phyloP scores from a whole-genome alignment of 2,888 invertebrate genomes.

The Meteorus cinctellus region DNA sequence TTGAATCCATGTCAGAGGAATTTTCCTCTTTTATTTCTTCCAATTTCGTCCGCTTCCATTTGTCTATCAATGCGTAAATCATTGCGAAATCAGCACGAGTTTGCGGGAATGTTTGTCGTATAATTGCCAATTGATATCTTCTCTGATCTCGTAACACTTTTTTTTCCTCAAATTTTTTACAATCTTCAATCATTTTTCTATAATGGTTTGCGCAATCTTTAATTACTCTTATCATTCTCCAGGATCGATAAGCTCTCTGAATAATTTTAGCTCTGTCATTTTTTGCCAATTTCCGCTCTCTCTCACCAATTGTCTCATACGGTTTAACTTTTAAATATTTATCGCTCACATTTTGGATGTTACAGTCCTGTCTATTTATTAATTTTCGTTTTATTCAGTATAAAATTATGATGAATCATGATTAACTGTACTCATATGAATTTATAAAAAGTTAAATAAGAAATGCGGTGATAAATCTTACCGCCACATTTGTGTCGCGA shows the following conservation, averaged over 20 bases:
- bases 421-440: not conserved
- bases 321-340: constrained; percentile 77
- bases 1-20: constrained; percentile 80
- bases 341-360: constrained; percentile 80
- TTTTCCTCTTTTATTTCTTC: constrained; percentile 75
- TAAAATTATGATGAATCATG: not conserved
- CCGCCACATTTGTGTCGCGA: constrained; percentile 79
- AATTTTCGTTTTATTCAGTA: not conserved
- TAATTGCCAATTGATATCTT: constrained; percentile 76
- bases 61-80: constrained; percentile 81
- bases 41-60: constrained; percentile 80
- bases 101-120: constrained; percentile 82
- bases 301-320: constrained; percentile 81
- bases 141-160: constrained; percentile 72
- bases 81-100: constrained; percentile 84
- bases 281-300: constrained; percentile 76
- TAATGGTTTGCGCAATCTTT: constrained; percentile 75
- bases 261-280: constrained; percentile 75
- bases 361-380: constrained; percentile 73
- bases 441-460: not conserved
- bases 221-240: constrained; percentile 76
- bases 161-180: constrained; percentile 74
- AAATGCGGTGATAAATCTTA: constrained; percentile 48
- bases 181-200: constrained; percentile 75
- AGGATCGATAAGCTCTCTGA: constrained; percentile 79